phyloP scores from a whole-genome alignment of 1,140 invertebrate species.

The Palaemon carinicauda region DNA sequence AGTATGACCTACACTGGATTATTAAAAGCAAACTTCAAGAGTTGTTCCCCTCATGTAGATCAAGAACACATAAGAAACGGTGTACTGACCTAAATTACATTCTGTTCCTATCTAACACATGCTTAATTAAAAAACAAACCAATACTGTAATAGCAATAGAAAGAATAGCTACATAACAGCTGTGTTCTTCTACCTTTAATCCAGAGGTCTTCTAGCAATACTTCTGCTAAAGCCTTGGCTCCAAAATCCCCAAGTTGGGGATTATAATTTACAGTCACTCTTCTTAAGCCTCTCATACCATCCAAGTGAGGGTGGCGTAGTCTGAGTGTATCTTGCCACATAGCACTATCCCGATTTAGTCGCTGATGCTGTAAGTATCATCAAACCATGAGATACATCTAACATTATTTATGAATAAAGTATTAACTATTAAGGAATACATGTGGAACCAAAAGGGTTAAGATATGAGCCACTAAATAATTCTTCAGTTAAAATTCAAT shows the following conservation, averaged over 20 bases:
- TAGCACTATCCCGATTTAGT: conserved; percentile 36
- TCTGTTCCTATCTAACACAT: too few species aligned
- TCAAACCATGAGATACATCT: neutral
- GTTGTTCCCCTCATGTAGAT: too few species aligned
- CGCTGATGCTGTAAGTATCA: conserved; percentile 8
- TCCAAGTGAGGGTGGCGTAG: conserved; percentile 23
- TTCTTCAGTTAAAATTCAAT: neutral
- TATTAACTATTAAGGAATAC: too few species aligned
- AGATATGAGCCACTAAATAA: too few species aligned
- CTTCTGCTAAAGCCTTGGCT: neutral
- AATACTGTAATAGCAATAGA: too few species aligned
- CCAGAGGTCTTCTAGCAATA: conserved; percentile 24
- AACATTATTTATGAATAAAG: neutral
- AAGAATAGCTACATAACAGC: neutral
- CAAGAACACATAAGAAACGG: too few species aligned
- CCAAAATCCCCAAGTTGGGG: conserved; percentile 17
- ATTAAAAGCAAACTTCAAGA: too few species aligned
- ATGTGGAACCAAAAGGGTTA: too few species aligned
- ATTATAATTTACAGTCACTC: conserved; percentile 29
- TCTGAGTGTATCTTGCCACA: conserved; percentile 46
- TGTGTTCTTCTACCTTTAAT: conserved; percentile 29
- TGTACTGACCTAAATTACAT: too few species aligned
- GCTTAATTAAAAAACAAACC: too few species aligned
- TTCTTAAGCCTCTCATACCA: conserved; percentile 35
- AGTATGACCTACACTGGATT: too few species aligned